Evolutionary conservation across 1,140 invertebrate genomes (phyloP), one percentile per base, ranked within the genome.

Genomic region (Nephila pilipes): DNA sequence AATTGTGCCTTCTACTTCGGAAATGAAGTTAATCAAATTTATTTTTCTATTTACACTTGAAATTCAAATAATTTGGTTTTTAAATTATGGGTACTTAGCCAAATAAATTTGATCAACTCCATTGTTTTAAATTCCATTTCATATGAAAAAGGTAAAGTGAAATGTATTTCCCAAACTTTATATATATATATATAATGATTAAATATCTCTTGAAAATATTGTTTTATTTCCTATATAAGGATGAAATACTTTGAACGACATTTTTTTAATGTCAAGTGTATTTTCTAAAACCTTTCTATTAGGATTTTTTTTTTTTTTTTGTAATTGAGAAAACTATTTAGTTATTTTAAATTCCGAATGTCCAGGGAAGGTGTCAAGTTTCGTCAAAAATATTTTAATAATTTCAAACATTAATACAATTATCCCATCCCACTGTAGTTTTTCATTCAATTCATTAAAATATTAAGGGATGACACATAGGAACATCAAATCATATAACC

Each of bases 391-490:
- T 60, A 60, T 16, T 60, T 60, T 16, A 60, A 60, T 60, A 60
- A 5, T 60, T 65, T 89, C 69, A 87, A 63, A 60, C 46, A 63
- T 36, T 87, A 63, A 87, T 20, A 87, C 14, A 87, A 46, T 87
- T 87, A 36, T n/a, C 63, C 58, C 57, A 87, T 87, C 32, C 38
- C 85, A n/a, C 32, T 87, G 85, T 63, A 63, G 85, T 63, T 63
- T 87, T 87, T 87, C 63, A 87, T 63, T 87, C 58, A 87, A 38
- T 63, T 63, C 58, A 87, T 87, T 87, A 18, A 87, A 81, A 81
- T 81, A 14, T 36, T 81, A 36, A 87, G 32, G 25, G 29, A 63
- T 63, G 85, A 32, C 58, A 18, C 57, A 87, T 63, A 87, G 36
- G 10, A 63, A 87, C 57, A 63, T 63, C 36, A 60, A 63, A 63